These are phyloP conservation scores for Drosophila erecta DNA, from an alignment of 1,140 invertebrate genomes.

Conservation along the genomic window DNA sequence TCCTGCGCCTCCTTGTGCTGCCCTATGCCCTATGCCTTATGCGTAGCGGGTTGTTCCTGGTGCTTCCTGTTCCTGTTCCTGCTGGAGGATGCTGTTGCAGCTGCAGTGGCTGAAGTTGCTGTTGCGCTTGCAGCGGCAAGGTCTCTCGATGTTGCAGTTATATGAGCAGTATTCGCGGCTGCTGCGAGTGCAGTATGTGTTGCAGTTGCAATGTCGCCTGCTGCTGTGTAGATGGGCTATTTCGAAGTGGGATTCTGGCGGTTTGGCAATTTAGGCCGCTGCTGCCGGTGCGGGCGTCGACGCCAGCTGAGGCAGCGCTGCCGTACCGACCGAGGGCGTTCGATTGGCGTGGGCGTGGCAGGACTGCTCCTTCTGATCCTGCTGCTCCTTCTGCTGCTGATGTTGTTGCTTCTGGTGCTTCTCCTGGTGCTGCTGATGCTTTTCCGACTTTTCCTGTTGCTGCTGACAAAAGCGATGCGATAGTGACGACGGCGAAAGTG, in stretches of 20 bases:
- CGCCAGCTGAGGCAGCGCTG: constrained; percentile 45
- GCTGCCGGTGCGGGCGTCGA: constrained; percentile 50
- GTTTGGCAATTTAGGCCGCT: constrained; percentile 58
- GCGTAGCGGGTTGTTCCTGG: too few species aligned
- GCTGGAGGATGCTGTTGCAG: constrained; percentile 14
- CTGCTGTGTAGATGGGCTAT: constrained; percentile 36
- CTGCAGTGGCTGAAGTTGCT: constrained; percentile 16
- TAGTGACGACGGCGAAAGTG: constrained; percentile 79
- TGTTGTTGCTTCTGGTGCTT: constrained; percentile 34
- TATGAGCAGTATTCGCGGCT: constrained; percentile 33
- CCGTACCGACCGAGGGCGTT: constrained; percentile 35
- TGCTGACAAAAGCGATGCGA: constrained; percentile 76
- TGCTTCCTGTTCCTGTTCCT: too few species aligned
- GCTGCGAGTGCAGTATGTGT: constrained; percentile 20
- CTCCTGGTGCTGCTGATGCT: constrained; percentile 5
- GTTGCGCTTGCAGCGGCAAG: constrained; percentile 13
- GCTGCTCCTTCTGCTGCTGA: constrained; percentile 36
- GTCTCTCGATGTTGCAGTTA: constrained; percentile 28
- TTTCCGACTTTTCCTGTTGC: constrained; percentile 30
- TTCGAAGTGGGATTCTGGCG: constrained; percentile 37
- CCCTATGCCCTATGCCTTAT: constrained; percentile 16
- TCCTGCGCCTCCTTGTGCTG: constrained; percentile 8
- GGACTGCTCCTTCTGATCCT: constrained; percentile 36
- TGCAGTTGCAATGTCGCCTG: constrained; percentile 39
- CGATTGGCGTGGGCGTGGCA: constrained; percentile 49